Conservation (phyloP, 2,113 vertebrate species). For the Gasterosteus nipponicus region DNA sequence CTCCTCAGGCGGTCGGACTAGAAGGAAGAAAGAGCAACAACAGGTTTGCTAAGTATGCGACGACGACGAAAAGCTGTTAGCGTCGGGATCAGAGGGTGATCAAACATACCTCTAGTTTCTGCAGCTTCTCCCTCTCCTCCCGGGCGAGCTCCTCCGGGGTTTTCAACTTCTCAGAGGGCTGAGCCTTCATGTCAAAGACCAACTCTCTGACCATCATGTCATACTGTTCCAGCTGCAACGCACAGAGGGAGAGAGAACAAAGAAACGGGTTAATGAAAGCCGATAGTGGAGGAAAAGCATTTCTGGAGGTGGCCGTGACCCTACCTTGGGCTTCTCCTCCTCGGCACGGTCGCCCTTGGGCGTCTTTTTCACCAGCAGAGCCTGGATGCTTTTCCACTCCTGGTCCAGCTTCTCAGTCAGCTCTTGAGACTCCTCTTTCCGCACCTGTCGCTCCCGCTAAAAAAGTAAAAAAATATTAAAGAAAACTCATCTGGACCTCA, state of each 20-base stretch:
- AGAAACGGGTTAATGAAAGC: neutral
- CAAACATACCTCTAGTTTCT: slow-evolving; percentile 86
- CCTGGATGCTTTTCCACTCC: slow-evolving; percentile 93
- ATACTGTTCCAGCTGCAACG: slow-evolving; percentile 87
- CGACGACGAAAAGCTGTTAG: neutral
- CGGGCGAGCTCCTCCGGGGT: slow-evolving; percentile 89
- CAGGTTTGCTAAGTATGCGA: fast-evolving
- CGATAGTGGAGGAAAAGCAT: neutral
- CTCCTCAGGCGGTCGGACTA: slow-evolving; percentile 91
- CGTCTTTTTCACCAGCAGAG: slow-evolving; percentile 83
- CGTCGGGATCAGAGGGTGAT: neutral
- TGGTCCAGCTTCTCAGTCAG: slow-evolving; percentile 95
- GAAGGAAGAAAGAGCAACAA: slow-evolving; percentile 6
- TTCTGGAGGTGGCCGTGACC: neutral
- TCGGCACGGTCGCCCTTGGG: slow-evolving; percentile 76
- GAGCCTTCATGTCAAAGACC: slow-evolving; percentile 97
- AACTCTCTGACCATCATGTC: slow-evolving; percentile 95
- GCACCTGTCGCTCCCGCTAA: slow-evolving; percentile 90
- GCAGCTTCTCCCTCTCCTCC: slow-evolving; percentile 87
- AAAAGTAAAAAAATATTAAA: neutral
- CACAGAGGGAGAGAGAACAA: neutral
- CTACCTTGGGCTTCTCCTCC: slow-evolving; percentile 87
- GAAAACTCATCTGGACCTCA: neutral
- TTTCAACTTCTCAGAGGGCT: slow-evolving; percentile 92
- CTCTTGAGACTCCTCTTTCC: slow-evolving; percentile 88